Evolutionary conservation across 2,888 invertebrate genomes (phyloP), one percentile per base, ranked within the genome.

Genomic region (Plebejus argus): DNA sequence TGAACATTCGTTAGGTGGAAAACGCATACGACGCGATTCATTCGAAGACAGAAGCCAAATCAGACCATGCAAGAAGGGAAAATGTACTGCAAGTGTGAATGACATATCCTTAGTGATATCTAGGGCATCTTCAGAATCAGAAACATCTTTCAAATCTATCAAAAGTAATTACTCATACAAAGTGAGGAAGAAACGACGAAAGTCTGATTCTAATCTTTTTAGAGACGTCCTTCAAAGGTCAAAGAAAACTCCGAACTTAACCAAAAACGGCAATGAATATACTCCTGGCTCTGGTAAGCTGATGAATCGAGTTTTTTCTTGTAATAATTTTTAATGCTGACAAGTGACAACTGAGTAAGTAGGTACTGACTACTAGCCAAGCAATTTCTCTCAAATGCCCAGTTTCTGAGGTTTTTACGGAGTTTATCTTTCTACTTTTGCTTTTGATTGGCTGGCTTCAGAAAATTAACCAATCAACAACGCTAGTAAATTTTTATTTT

Each of bases 61-160:
- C 61, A 85, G 88, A 81, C 91, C 91, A 58, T 84, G 80, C 82
- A 93, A 93, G 82, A 92, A 91, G 81, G 86, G 86, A 1, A 93
- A 90, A 83, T 88, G 88, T 83, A 83, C 85, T 78, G 87, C 88
- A 1, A 86, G 85, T 85, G 89, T 90, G 7, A 87, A 85, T 76
- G 53, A 80, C 53, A 84, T 85, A 10, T 85, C 88, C 35, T 81
- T 86, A 3, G 85, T 87, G 28, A 84, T 87, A 2, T 85, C 85
- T 79, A 84, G 84, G 33, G 77, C 90, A 53, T 89, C 89, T 20
- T 91, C 92, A 75, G 85, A 86, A 76, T 92, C 92, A 5, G 92
- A 92, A 33, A 82, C 83, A 49, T 94, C 93, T 2, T 94, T 93
- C 81, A 94, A 93, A 83, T 93, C 93, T 1, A 83, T 90, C 23